Evolutionary conservation across 2,113 vertebrate species (phyloP), one percentile per base, ranked within the genome.

Genomic region (Galemys pyrenaicus): DNA sequence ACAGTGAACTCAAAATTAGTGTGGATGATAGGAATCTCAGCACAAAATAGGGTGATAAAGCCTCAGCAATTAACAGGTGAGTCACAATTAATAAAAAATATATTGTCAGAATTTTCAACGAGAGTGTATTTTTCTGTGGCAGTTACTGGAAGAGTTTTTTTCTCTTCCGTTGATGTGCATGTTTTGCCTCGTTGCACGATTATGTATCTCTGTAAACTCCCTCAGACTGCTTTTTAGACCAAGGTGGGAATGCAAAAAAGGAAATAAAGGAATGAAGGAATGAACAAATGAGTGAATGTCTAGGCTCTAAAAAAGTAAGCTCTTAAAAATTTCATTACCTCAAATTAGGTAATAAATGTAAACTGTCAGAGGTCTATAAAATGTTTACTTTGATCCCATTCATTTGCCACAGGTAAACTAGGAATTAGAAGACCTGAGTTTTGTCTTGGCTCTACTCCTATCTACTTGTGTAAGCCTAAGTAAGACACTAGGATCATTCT

Each of bases 141-240:
- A 56, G 22, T 22, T 56, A 22, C 32, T 88, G 7, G 67, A 58
- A 94, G 90, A 65, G 44, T 30, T 68, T 51, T 80, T 83, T 94
- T 85, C 39, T 71, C 44, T 81, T 65, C 41, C 35, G 13, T 64
- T 35, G 35, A 39, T 82, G 37, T 41, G 17, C 54, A 44, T 91
- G 12, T 7, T 87, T 94, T 90, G 54, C 41, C 71, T 84, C 68
- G 28, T 51, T 91, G 17, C 11, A 87, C 60, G 22, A n/a, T 11
- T 71, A 60, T 15, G 2, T 46, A 9, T 81, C 30, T 94, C 62
- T 62, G 4, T 62, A 87, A 92, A 81, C 15, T 51, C 51, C 20
- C 9, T 87, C n/a, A 91, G 37, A 65, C 88, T 9, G 74, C 28
- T 46, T 92, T 95, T 88, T 67, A 92, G 26, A 90, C 44, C 41